Percentiles rank a stretch among this genome's conserved stretches.
Conservation (phyloP, 2,797 vertebrate species). For the Carduelis carduelis region DNA sequence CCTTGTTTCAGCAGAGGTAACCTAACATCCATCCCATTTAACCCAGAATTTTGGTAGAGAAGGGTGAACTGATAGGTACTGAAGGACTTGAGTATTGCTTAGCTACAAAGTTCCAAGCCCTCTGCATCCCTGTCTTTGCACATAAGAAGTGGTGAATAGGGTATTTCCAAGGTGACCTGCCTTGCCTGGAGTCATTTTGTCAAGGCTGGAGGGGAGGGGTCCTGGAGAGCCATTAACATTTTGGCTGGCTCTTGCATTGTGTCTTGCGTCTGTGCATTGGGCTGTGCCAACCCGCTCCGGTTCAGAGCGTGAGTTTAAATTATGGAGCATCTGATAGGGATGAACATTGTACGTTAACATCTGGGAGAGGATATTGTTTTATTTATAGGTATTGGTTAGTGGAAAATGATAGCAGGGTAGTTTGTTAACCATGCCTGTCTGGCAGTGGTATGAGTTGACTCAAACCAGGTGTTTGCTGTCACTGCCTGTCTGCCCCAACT, state of each 20-base stretch:
- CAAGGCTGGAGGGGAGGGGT: neutral
- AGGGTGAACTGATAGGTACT: neutral
- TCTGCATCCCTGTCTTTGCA: neutral
- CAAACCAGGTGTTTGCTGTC: neutral
- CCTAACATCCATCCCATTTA: neutral
- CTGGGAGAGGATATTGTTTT: neutral
- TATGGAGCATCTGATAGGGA: neutral
- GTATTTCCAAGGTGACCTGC: neutral
- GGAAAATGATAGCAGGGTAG: neutral
- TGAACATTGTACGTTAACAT: neutral
- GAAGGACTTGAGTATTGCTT: neutral
- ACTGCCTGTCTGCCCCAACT: neutral
- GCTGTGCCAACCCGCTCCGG: neutral
- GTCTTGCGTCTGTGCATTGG: fast-evolving
- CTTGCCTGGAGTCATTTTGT: neutral
- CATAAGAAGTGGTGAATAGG: neutral
- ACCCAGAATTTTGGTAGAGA: neutral
- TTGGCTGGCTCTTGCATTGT: neutral
- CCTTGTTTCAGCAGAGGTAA: neutral
- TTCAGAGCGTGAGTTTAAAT: neutral
- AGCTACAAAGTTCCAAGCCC: neutral
- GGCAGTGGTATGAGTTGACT: neutral
- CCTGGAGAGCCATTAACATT: neutral
- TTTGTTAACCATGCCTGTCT: neutral
- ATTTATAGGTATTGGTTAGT: neutral